Percentiles rank a stretch among this genome's conserved stretches.
phyloP scores from a whole-genome alignment of 2,797 vertebrate species.

The Amblyopsis hoosieri region DNA sequence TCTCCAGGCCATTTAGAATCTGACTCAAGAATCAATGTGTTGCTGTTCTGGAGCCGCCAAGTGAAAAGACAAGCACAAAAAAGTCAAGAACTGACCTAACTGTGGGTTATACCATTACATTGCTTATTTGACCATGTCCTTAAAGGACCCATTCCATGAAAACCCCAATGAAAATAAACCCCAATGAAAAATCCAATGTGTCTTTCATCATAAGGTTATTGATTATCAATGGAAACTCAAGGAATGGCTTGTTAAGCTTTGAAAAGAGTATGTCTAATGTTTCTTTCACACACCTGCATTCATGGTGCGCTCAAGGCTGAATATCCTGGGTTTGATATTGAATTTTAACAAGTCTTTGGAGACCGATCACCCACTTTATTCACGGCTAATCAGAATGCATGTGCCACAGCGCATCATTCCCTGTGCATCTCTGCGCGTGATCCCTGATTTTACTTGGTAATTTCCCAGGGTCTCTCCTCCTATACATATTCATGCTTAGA shows the following conservation, averaged over 20 bases:
- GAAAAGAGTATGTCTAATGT: neutral
- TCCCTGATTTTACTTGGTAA: slow-evolving; percentile 76
- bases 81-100: slow-evolving; percentile 1
- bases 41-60: slow-evolving; percentile 5
- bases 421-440: slow-evolving; percentile 39
- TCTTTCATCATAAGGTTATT: too few species aligned
- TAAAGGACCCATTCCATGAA: too few species aligned
- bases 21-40: too few species aligned
- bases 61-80: neutral
- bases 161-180: too few species aligned
- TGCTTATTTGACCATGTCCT: too few species aligned
- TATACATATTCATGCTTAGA: slow-evolving; percentile 75
- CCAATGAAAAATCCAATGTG: too few species aligned
- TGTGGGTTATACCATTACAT: neutral
- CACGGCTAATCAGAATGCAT: slow-evolving; percentile 64
- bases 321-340: slow-evolving; percentile 25
- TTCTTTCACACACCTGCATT: neutral
- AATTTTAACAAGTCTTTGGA: slow-evolving; percentile 64
- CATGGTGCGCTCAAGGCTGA: slow-evolving; percentile 24
- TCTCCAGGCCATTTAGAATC: too few species aligned
- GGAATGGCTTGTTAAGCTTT: too few species aligned
- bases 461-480: slow-evolving; percentile 52
- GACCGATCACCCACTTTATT: slow-evolving; percentile 56
- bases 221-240: too few species aligned
- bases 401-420: slow-evolving; percentile 68